phyloP scores from a whole-genome alignment of 2,888 invertebrate species.

The Meandrusa payeni region DNA sequence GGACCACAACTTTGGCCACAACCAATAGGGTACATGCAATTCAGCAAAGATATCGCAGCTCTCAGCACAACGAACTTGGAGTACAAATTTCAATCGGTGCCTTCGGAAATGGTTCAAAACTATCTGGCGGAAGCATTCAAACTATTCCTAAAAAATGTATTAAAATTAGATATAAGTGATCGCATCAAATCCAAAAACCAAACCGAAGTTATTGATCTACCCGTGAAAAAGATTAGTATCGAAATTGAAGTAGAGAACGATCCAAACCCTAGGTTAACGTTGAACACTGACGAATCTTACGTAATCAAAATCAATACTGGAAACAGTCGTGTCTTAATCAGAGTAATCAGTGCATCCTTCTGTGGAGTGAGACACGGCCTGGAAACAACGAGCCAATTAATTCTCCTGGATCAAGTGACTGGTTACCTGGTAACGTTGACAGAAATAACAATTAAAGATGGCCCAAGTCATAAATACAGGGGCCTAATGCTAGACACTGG shows the following conservation, averaged over 20 bases:
- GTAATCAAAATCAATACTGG: conserved; percentile 76
- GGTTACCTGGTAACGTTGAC: conserved; percentile 82
- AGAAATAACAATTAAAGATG: conserved; percentile 84
- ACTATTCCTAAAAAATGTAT: conserved; percentile 69
- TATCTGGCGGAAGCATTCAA: conserved; percentile 67
- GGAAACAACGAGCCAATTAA: conserved; percentile 87
- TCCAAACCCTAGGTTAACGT: conserved; percentile 76
- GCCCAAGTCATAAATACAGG: conserved; percentile 87
- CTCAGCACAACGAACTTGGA: conserved; percentile 78
- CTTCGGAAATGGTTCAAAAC: conserved; percentile 48
- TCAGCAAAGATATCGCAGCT: conserved; percentile 80
- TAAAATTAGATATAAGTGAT: conserved; percentile 63
- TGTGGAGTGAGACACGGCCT: conserved; percentile 88
- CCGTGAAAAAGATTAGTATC: conserved; percentile 52
- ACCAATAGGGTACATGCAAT: conserved; percentile 84
- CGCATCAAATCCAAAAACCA: conserved; percentile 31
- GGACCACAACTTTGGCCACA: conserved; percentile 87
- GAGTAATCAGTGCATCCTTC: conserved; percentile 78
- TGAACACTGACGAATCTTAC: conserved; percentile 87
- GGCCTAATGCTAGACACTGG: conserved; percentile 95
- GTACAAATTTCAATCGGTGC: conserved; percentile 62
- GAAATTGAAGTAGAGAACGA: conserved; percentile 76
- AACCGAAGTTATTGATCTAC: conserved; percentile 31
- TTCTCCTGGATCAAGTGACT: conserved; percentile 85
- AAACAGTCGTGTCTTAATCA: conserved; percentile 66